Evolutionary conservation across 2,113 vertebrate species (phyloP), one percentile per base, ranked within the genome.

Genomic region (Stictonetta naevosa): DNA sequence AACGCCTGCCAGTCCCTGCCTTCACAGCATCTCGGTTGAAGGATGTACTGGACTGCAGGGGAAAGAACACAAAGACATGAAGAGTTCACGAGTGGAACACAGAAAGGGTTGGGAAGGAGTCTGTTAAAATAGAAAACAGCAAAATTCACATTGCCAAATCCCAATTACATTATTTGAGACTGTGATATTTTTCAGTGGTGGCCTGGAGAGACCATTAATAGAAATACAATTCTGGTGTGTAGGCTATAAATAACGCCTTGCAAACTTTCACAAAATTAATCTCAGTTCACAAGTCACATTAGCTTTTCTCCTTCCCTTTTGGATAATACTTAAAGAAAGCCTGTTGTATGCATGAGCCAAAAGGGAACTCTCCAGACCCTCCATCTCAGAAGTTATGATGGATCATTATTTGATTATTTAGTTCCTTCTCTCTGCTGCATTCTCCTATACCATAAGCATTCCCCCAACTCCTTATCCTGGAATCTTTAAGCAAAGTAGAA

Each of bases 21-120:
- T 99, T 99, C 97, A 99, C 99, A 10, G 99, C 98, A 8, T 99
- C 99, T 52, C 98, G 98, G 96, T 99, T 99, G 95, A 99, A 99
- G 3, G 99, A 99, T 0, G 99, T 99, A 89, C 98, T 99, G 50
- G 99, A 99, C 99, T 99, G 94, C 23, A 58, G 95, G 86, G 63
- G 55, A 85, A 96, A 76, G 92, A 73, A 84, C 79, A 96, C 10
- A 90, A 48, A 80, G 16, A 60, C 34, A 25, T 1, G 2, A 66
- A 55, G 15, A 66, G 33, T 3, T 84, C 40, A 17, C 52, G 40
- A n/a, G 50, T 13, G 38, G 10, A 76, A 64, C 15, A 26, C 67
- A 38, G 16, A 19, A 82, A 62, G 13, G 22, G 36, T 19, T 17
- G 29, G 11, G 17, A 77, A 94, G 8, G 23, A 38, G 34, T 22